phyloP scores from a whole-genome alignment of 2,797 vertebrate species.

The Dendrocincla tyrannina region DNA sequence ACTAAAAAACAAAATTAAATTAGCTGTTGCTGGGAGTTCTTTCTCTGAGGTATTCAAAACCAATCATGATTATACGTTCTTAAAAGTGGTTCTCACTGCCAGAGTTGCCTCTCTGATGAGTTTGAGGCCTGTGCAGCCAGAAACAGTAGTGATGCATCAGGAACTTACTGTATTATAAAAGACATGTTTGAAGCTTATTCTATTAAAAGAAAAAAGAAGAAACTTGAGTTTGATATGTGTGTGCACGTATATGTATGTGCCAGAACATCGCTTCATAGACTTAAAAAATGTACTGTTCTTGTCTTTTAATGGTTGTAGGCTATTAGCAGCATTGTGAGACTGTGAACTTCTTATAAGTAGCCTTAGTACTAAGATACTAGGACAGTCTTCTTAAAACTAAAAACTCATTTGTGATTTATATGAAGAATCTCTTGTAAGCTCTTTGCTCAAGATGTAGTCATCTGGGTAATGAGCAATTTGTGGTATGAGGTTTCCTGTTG shows the following conservation, averaged over 20 bases:
- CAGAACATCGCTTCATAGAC: not conserved
- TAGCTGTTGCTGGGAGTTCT: not conserved
- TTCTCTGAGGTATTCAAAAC: not conserved
- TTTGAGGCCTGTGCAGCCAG: not conserved
- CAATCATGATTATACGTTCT: not conserved
- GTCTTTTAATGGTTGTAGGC: not conserved
- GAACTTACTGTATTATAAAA: not conserved
- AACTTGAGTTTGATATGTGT: not conserved
- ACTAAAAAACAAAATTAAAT: not conserved
- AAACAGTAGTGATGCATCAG: not conserved
- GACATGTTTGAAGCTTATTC: not conserved
- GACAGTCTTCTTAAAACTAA: not conserved
- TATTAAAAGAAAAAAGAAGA: not conserved
- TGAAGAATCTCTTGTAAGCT: not conserved
- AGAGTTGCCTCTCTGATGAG: not conserved
- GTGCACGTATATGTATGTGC: not conserved
- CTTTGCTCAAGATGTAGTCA: not conserved
- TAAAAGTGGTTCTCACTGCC: not conserved
- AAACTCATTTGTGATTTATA: not conserved
- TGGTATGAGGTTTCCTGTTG: fast-evolving
- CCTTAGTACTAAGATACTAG: not conserved
- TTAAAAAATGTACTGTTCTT: not conserved
- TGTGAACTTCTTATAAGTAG: not conserved
- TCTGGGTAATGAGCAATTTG: not conserved
- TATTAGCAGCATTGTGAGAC: not conserved